Conservation (phyloP, 2,797 vertebrate species). For the Avahi laniger region DNA sequence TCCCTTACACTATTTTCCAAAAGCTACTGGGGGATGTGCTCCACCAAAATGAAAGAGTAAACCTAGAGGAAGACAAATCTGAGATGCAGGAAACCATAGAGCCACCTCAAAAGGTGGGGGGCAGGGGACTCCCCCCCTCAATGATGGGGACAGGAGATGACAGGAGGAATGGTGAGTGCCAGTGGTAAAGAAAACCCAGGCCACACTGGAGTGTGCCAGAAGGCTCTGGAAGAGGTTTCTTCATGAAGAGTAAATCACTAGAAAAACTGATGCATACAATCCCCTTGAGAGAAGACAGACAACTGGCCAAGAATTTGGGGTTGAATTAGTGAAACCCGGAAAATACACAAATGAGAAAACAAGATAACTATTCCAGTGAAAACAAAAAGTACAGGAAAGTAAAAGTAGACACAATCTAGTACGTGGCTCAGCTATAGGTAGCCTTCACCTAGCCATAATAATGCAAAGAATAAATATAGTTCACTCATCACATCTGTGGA, state of each 20-base stretch:
- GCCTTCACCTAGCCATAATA: not conserved
- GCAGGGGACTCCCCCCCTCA: not conserved
- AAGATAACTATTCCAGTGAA: not conserved
- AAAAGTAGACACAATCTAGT: too few species aligned
- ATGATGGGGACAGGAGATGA: not conserved
- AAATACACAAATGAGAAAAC: not conserved
- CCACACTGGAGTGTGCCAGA: too few species aligned
- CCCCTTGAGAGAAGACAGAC: not conserved
- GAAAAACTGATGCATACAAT: not conserved
- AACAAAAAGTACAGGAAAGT: not conserved
- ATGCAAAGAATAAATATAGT: not conserved
- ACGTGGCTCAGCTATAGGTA: not conserved
- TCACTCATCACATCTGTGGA: not conserved
- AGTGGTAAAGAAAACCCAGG: not conserved
- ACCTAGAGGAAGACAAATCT: not conserved
- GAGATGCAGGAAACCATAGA: not conserved
- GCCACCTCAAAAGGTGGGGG: too few species aligned
- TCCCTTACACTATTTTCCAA: not conserved
- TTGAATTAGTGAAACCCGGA: not conserved
- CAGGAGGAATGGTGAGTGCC: accelerated
- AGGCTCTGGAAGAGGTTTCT: not conserved
- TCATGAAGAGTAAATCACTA: not conserved
- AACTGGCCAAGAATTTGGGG: not conserved
- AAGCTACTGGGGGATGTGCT: not conserved
- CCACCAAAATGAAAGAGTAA: not conserved